Percentiles rank a stretch among this genome's conserved stretches.
Evolutionary conservation across 2,113 vertebrate genomes (phyloP).

Genomic region (Dicaeum eximium): DNA sequence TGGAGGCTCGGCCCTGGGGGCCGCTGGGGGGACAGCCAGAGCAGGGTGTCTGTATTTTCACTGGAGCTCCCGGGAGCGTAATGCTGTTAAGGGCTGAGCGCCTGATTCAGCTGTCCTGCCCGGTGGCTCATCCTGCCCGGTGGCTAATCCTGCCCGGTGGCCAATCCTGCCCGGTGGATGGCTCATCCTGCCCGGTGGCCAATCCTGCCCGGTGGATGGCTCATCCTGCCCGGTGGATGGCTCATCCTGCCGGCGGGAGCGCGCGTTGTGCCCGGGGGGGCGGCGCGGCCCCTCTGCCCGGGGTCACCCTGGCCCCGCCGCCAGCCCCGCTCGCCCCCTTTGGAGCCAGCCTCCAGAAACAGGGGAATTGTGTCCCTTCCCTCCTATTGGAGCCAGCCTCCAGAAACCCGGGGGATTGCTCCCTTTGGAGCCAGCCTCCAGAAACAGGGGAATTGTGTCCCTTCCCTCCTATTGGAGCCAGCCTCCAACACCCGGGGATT

Average conservation of each 20-base stretch:
- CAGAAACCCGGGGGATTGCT: not conserved
- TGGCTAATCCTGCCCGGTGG: slow-evolving; percentile 40
- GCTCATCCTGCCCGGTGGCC: slow-evolving; percentile 60
- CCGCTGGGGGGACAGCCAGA: not conserved
- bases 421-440: not conserved
- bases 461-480: not conserved
- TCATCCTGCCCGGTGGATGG: slow-evolving; percentile 36
- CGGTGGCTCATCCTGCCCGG: slow-evolving; percentile 39
- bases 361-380: not conserved
- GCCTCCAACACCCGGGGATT: not conserved
- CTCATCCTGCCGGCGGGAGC: slow-evolving; percentile 48
- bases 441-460: not conserved
- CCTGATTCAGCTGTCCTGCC: slow-evolving; percentile 53
- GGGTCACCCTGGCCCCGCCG: not conserved
- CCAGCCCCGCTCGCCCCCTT: not conserved
- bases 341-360: not conserved
- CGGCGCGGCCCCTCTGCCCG: not conserved
- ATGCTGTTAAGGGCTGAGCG: slow-evolving; percentile 42
- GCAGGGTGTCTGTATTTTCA: slow-evolving; percentile 23
- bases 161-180: too few relatives aligned
- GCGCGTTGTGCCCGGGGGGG: not conserved
- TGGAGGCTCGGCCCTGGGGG: not conserved
- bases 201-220: too few relatives aligned
- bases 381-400: not conserved
- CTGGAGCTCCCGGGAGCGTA: not conserved